Conservation (phyloP, 2,113 vertebrate species). For the Pangasianodon gigas region DNA sequence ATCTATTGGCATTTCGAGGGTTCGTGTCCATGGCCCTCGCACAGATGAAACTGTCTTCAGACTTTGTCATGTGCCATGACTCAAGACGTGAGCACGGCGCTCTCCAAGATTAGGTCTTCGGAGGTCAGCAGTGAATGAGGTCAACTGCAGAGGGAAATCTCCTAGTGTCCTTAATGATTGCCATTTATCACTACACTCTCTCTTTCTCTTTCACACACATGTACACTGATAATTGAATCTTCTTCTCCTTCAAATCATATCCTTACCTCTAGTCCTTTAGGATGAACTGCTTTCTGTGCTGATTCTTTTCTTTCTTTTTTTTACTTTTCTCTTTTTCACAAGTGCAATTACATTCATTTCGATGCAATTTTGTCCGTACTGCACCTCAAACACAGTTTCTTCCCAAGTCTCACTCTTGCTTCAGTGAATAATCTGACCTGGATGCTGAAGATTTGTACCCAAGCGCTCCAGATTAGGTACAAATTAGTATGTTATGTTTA, state of each 20-base stretch:
- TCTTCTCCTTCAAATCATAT: slow-evolving; percentile 2
- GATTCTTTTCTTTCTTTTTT: neutral
- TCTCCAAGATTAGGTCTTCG: slow-evolving; percentile 4
- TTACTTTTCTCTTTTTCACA: neutral
- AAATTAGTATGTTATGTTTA: no score
- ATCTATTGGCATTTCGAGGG: neutral
- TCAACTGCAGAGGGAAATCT: slow-evolving; percentile 42
- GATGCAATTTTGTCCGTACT: neutral
- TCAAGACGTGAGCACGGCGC: neutral
- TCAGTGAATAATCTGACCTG: no score
- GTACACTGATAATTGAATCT: slow-evolving; percentile 28
- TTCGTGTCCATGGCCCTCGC: neutral
- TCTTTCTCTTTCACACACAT: neutral
- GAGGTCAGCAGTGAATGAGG: slow-evolving; percentile 35
- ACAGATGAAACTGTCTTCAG: slow-evolving; percentile 30
- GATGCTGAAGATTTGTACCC: neutral
- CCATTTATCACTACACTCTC: slow-evolving; percentile 21
- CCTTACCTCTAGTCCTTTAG: neutral
- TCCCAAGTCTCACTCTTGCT: no score
- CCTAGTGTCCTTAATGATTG: slow-evolving; percentile 32
- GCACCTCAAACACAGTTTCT: no score
- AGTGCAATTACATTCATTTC: neutral
- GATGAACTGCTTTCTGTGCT: neutral
- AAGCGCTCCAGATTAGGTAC: no score
- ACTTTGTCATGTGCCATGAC: slow-evolving; percentile 24